phyloP scores from a whole-genome alignment of 2,113 vertebrate species.

The Callaeas wilsoni region DNA sequence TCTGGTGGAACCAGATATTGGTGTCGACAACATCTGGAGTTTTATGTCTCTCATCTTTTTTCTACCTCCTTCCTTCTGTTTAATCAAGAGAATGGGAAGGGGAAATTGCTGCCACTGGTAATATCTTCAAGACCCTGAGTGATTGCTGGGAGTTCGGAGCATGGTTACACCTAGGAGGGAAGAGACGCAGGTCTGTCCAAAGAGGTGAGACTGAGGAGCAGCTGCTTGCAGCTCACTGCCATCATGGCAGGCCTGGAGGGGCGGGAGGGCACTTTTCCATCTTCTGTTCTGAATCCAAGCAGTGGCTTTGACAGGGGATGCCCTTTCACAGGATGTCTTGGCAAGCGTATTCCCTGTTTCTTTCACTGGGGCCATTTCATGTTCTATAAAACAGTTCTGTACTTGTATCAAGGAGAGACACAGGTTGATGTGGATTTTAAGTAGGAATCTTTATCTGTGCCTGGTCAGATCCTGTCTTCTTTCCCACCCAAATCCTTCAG shows the following conservation, averaged over 20 bases:
- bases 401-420: background rate
- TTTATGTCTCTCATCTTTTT: constrained; percentile 14
- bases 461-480: background rate
- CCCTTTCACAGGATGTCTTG: background rate
- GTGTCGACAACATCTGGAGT: constrained; percentile 45
- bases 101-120: background rate
- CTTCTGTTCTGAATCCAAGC: background rate
- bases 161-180: background rate
- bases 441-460: background rate
- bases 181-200: background rate
- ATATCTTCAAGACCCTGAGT: background rate
- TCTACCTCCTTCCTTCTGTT: constrained; percentile 1
- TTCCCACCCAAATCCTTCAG: background rate
- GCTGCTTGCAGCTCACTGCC: background rate
- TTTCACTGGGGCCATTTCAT: background rate
- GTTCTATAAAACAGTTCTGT: background rate
- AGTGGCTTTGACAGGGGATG: background rate
- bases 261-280: background rate
- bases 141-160: background rate
- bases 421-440: background rate
- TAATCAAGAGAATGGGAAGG: constrained; percentile 17
- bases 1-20: constrained; percentile 42
- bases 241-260: background rate
- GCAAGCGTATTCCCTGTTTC: background rate
- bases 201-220: background rate